Evolutionary conservation across 2,797 vertebrate species (phyloP), one percentile per base, ranked within the genome.

Genomic region (Sebastes jordani): DNA sequence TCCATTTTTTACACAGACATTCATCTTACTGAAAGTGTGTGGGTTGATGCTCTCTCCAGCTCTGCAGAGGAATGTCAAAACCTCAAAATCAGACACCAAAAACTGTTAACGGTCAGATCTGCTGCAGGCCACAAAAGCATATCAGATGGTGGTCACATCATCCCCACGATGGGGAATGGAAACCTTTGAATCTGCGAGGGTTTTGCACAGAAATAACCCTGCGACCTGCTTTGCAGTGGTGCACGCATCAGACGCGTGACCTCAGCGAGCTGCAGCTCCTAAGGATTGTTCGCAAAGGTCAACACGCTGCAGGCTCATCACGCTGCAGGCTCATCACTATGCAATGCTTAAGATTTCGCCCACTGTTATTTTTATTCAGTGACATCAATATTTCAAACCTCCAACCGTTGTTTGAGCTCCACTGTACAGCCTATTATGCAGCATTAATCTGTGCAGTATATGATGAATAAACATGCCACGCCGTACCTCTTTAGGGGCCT

Each of bases 401-500:
- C 46, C 56, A 61, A 61, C 71, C 49, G 13, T 60, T 71, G 29
- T 74, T 73, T 20, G 36, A 72, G 55, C 46, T 78, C 59, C 8
- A 27, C 60, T 66, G 38, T 54, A 58, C 11, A 70, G 75, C 32
- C 16, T 49, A 25, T 65, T 74, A 60, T 65, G 11, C 32, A 52
- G 22, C 27, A 27, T 52, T 72, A 72, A 81, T 71, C 38, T 22
- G 30, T 36, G 18, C n/a, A 32, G 62, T 76, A 64, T 46, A 56
- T 59, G 65, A 77, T 80, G 11, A 76, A 74, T 87, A 76, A 88
- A 87, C 60, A 85, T 55, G 46, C n/a, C 62, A 68, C 59, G n/a
- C 4, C 85, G 1, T 96, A 99, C 98, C 97, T 99, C 98, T 95
- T 98, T 97, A 58, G 97, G 97, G 69, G 97, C 96, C 9, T 98